Conservation (phyloP, 92 coral and sea anemone genomes). For the Paramuricea clavata region DNA sequence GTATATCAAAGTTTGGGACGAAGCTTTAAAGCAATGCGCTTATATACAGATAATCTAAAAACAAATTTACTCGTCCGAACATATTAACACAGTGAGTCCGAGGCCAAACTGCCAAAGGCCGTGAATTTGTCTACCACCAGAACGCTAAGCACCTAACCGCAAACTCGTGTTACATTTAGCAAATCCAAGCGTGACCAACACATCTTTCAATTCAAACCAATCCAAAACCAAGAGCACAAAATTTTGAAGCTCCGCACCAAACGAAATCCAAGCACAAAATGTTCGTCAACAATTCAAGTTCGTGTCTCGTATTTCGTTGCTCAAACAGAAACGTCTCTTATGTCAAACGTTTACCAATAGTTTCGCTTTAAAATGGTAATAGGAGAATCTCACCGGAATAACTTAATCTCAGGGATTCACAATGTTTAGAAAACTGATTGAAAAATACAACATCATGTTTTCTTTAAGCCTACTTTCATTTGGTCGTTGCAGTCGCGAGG, state of each 20-base stretch:
- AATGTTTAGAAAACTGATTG: slow-evolving; percentile 43
- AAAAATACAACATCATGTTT: neutral
- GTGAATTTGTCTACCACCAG: neutral
- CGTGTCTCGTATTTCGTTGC: slow-evolving; percentile 38
- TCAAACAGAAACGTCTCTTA: slow-evolving; percentile 42
- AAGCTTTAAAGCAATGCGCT: neutral
- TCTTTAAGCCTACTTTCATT: neutral
- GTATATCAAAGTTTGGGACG: neutral
- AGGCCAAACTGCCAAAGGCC: neutral
- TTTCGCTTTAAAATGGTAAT: slow-evolving; percentile 45
- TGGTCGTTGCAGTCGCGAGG: too few relatives aligned
- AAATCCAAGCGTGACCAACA: neutral
- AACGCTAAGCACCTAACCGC: neutral
- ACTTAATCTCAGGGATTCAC: slow-evolving; percentile 51
- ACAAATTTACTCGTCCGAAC: neutral
- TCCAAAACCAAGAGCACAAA: neutral
- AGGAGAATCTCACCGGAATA: slow-evolving; percentile 48
- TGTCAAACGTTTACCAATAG: slow-evolving; percentile 44
- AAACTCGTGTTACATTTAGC: neutral
- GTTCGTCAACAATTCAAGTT: slow-evolving; percentile 11
- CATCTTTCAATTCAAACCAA: neutral
- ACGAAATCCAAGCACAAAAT: slow-evolving; percentile 14
- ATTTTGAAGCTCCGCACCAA: neutral
- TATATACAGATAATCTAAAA: neutral
- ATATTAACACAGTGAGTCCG: too few relatives aligned